These are phyloP conservation scores for Cantharis nigra DNA, from an alignment of 2,888 invertebrate species.

Conservation along the genomic window DNA sequence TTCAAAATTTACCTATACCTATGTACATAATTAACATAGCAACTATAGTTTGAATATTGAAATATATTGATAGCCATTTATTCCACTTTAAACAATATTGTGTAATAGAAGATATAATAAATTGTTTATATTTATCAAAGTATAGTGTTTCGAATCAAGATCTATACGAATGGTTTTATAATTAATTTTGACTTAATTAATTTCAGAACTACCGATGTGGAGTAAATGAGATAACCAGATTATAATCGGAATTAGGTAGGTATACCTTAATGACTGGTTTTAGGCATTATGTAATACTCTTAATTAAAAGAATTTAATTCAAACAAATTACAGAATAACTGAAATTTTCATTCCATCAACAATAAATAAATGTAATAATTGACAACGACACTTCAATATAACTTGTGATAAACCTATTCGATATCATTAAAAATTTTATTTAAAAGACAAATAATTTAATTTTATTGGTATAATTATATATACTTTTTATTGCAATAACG, in stretches of 20 bases:
- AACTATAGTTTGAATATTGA: background rate
- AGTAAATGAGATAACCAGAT: background rate
- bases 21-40: too few species aligned
- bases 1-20: too few species aligned
- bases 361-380: background rate
- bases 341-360: background rate
- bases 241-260: background rate
- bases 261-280: background rate
- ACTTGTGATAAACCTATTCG: too few species aligned
- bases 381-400: background rate
- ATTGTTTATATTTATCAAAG: background rate
- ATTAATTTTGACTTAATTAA: background rate
- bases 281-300: background rate
- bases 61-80: background rate
- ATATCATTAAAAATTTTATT: too few species aligned
- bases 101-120: background rate
- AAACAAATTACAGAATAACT: background rate
- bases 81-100: background rate
- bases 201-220: background rate
- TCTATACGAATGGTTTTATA: background rate
- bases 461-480: too few species aligned
- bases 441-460: too few species aligned
- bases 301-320: background rate
- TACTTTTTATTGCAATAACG: too few species aligned
- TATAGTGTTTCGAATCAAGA: background rate